Evolutionary conservation across 2,797 vertebrate species (phyloP), one percentile per base, ranked within the genome.

Genomic region (Pseudochirops corinnae): DNA sequence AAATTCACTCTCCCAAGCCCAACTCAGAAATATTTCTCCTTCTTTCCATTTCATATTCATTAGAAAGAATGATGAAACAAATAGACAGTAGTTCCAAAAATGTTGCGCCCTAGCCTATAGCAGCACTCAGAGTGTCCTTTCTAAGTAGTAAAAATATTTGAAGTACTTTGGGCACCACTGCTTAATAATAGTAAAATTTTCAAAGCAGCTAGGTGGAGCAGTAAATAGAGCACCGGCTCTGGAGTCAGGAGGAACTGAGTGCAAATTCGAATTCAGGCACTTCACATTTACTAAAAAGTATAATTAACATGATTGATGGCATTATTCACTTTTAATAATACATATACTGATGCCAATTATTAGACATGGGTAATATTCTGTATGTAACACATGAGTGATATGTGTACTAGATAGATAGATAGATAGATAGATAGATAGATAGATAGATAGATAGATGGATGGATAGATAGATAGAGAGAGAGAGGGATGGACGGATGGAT

Each of bases 1-100:
- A 33, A 33, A 67, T 67, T 67, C 31, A 67, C 13, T 67, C 60
- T 67, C 60, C 60, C 60, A 67, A 67, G 33, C 50, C 55, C 92
- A 96, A 50, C 93, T 94, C 28, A 96, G 91, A 96, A 95, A 56
- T 9, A 58, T 67, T 60, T 56, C 58, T 33, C 91, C 57, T 94
- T 92, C 92, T 57, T 90, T 95, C 57, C 31, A 67, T 94, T 95
- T 57, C 67, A 91, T 39, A 93, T 31, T 93, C 74, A 16, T 93
- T 90, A 60, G 91, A n/a, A 94, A 92, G 57, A 92, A 93, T 53
- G 96, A 60, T 67, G 39, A 92, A 58, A 95, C 82, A 93, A 97
- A 96, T 92, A 9, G 31, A 93, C 21, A 82, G 57, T 29, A 93
- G 46, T 92, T 96, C 56, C 87, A 50, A 95, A 93, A 1, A 60